Base-by-base conservation (phyloP, 1,140 invertebrate species). In the Drosophila ohnishii region DNA sequence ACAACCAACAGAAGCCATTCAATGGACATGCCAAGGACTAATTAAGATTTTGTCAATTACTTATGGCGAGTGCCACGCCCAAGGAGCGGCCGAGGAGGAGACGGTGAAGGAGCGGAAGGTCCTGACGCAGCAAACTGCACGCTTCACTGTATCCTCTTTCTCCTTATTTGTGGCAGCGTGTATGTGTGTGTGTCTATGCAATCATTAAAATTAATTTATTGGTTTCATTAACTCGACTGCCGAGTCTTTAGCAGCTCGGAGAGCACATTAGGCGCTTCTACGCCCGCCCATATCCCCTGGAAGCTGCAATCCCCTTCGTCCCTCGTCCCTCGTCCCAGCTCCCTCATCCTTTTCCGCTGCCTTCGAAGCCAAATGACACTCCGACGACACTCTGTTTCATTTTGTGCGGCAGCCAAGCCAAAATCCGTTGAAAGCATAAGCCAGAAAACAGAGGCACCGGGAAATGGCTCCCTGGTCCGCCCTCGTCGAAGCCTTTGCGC, bases 121-220 rank as follows among this genome's bases (percentile, higher is more conserved):
- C 48, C 78, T 87, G 83, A 87, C 83, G 80, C 84, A 79, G 84
- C 63, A 88, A 88, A 84, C 65, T 88, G 84, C 84, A 87, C 67
- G 72, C 53, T 61, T 32, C 65, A 58, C 30, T 69, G 64, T 66
- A 63, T 56, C 62, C 37, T 51, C 30, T 16, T 39, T 32, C 10
- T 40, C 22, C 35, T 9, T 39, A 50, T 57, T 14, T 37, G n/a
- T 45, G 34, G 8, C 2, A 10, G 7, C 3, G 3, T n/a, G 57
- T 65, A 30, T 57, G 50, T 66, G 28, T 53, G 70, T 77, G 57
- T 65, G 42, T 76, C 70, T 86, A 76, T 86, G 83, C 83, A 86
- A 87, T 87, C 86, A 89, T 89, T 89, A 89, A 90, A 89, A 89
- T 90, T 90, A 90, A 90, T 90, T 90, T 90, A 90, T 90, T 90